Percentiles rank a stretch among this genome's conserved stretches.
Evolutionary conservation across 2,113 vertebrate species (phyloP).

Genomic region (Cisticola juncidis): DNA sequence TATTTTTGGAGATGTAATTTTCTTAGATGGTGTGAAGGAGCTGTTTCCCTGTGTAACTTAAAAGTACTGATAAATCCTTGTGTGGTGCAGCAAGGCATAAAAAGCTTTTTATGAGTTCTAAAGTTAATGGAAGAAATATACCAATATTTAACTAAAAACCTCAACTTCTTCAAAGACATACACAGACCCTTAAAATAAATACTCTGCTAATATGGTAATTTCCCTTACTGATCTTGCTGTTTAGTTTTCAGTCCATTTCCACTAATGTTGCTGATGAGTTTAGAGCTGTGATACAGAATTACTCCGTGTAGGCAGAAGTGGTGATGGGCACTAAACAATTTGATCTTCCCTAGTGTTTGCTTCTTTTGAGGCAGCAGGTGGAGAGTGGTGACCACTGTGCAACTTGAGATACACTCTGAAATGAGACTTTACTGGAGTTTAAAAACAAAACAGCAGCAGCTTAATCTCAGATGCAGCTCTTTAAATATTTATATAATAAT

Average conservation of each 20-base stretch:
- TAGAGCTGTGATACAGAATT: background rate
- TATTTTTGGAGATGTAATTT: background rate
- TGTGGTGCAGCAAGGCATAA: background rate
- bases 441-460: background rate
- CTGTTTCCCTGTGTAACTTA: background rate
- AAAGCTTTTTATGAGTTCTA: background rate
- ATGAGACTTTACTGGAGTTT: slow-evolving; percentile 3
- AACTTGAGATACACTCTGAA: background rate
- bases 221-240: background rate
- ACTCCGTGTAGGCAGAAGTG: background rate
- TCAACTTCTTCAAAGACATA: background rate
- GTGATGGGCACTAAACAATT: background rate
- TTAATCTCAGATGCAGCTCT: slow-evolving; percentile 16
- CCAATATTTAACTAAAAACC: background rate
- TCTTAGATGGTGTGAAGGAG: background rate
- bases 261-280: background rate
- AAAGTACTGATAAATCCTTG: background rate
- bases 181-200: background rate
- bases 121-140: background rate
- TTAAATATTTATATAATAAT: slow-evolving; percentile 39
- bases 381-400: background rate
- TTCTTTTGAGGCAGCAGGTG: slow-evolving; percentile 11
- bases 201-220: background rate
- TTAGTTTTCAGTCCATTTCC: background rate
- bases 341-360: background rate